Conservation (phyloP, 2,797 vertebrate genomes). For the Cebuella pygmaea region DNA sequence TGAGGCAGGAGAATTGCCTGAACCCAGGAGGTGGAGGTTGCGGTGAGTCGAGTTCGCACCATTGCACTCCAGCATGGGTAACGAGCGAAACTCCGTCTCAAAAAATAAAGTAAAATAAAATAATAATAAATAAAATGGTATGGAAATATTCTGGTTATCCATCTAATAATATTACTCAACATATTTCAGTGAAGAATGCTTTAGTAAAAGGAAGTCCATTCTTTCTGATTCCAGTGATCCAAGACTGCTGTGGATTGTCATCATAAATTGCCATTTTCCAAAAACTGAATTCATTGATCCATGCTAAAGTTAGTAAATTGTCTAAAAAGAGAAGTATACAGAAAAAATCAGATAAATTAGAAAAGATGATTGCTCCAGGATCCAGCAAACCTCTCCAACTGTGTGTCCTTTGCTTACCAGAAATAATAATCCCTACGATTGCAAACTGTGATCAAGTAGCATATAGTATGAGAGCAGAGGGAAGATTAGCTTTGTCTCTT, state of each 20-base stretch:
- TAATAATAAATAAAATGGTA: neutral
- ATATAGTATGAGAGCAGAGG: neutral
- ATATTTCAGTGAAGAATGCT: neutral
- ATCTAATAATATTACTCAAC: neutral
- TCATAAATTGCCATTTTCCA: neutral
- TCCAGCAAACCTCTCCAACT: neutral
- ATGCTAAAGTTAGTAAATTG: neutral
- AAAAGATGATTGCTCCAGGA: neutral
- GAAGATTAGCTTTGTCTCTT: neutral
- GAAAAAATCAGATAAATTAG: neutral
- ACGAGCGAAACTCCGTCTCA: too few species aligned
- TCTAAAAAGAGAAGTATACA: neutral
- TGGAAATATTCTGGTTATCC: neutral
- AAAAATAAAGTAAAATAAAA: too few species aligned
- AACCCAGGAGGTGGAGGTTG: too few species aligned
- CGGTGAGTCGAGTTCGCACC: too few species aligned
- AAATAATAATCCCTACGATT: neutral
- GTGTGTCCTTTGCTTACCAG: neutral
- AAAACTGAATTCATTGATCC: neutral
- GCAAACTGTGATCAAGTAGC: neutral
- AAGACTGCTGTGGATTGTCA: neutral
- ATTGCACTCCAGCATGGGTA: too few species aligned
- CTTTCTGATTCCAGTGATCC: neutral
- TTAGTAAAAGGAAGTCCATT: neutral
- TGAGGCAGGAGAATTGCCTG: too few species aligned